Evolutionary conservation across 2,797 vertebrate genomes (phyloP).

Genomic region (Smutsia gigantea): DNA sequence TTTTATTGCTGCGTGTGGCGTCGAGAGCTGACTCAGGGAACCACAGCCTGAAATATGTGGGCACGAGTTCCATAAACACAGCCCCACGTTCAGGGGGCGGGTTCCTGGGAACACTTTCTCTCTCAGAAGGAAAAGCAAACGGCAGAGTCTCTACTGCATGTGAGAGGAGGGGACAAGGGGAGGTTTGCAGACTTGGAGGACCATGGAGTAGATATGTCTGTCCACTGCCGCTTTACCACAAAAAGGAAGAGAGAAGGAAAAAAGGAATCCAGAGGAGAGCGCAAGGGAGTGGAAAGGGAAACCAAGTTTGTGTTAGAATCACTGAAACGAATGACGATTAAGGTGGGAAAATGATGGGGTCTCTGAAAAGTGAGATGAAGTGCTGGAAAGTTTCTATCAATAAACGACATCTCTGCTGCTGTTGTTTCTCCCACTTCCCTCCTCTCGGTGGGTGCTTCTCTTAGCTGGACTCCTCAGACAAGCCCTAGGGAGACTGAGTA

Average conservation of each 20-base stretch:
- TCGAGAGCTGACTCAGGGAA: neutral
- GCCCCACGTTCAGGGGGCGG: neutral
- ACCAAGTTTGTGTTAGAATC: neutral
- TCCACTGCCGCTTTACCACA: neutral
- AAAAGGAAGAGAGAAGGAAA: neutral
- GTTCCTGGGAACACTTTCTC: slow-evolving; percentile 8
- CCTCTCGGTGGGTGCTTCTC: neutral
- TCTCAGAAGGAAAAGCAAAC: neutral
- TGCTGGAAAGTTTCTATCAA: neutral
- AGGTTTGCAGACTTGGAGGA: slow-evolving; percentile 6
- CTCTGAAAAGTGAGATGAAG: neutral
- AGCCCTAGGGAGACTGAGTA: slow-evolving; percentile 23
- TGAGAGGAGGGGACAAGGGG: neutral
- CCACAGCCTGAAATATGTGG: neutral
- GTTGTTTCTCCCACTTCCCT: neutral
- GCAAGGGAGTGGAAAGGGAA: neutral
- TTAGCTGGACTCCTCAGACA: slow-evolving; percentile 19
- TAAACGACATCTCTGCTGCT: neutral
- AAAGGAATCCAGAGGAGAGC: neutral
- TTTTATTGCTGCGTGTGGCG: neutral
- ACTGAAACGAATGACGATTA: neutral
- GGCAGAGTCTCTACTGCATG: neutral
- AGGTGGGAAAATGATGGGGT: neutral
- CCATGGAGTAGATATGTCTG: neutral
- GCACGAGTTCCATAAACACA: neutral